Base-by-base conservation (phyloP, 2,113 vertebrate genomes). In the Motacilla alba region DNA sequence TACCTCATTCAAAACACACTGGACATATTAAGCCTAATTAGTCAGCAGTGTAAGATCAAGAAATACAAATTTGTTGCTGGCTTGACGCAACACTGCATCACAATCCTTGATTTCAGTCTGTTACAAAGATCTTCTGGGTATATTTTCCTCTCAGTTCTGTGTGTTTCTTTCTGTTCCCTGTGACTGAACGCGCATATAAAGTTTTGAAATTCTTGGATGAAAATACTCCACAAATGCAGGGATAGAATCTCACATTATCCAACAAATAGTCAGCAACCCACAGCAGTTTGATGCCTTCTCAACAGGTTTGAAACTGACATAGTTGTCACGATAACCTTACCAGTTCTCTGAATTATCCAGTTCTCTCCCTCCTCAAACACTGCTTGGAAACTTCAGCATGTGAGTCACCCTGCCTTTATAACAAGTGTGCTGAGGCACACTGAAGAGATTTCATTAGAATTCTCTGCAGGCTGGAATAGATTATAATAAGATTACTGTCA, bases 401-500 rank as follows among this genome's bases (percentile, higher is more conserved):
- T 73, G 90, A 97, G 85, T 94, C 95, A 93, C 43, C 44, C 21
- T 74, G 59, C 33, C 86, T 86, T 66, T 59, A 58, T 80, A 83
- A 83, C 55, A 59, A 83, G 68, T 5, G 30, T 86, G 72, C 63
- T 90, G 50, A 80, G 72, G 50, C 67, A 80, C 63, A 30, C 0
- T 41, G 67, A 58, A 69, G 72, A 53, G 59, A 77, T 88, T 88
- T 83, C 88, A 85, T 96, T 93, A 94, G 82, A 90, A 88, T 94
- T 86, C 88, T 93, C 85, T 69, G 13, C 75, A 80, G 88, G 46
- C 47, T 74, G 39, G 68, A 92, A 73, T 86, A 96, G 94, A 94
- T 96, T 86, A 88, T 90, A 92, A 86, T 88, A 73, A 92, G 92
- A 95, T 97, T 93, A 90, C 72, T 93, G 72, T 83, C 35, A 62